Conservation (phyloP, 2,888 invertebrate species). For the Lomographa bimaculata region DNA sequence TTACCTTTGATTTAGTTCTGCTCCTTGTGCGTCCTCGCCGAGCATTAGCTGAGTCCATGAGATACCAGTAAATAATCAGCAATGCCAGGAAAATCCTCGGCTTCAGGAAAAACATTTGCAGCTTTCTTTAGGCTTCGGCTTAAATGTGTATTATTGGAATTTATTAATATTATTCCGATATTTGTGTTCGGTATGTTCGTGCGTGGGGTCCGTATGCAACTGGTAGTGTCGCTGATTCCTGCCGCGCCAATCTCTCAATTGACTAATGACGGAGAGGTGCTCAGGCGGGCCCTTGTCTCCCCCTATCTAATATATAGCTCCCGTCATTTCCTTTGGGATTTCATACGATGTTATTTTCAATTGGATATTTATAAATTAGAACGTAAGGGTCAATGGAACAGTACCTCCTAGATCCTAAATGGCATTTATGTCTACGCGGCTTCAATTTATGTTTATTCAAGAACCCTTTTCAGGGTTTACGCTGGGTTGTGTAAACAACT, state of each 20-base stretch:
- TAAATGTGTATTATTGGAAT: background rate
- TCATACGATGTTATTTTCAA: slow-evolving; percentile 48
- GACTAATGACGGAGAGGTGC: slow-evolving; percentile 71
- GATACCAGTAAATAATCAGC: slow-evolving; percentile 49
- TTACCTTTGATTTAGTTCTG: slow-evolving; percentile 89
- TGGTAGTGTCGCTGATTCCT: slow-evolving; percentile 52
- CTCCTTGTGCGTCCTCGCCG: slow-evolving; percentile 88
- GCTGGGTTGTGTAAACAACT: too few species aligned
- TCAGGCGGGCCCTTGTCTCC: slow-evolving; percentile 72
- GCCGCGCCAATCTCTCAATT: slow-evolving; percentile 73
- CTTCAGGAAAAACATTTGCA: slow-evolving; percentile 55
- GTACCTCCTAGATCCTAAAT: slow-evolving; percentile 11
- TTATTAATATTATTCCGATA: slow-evolving; percentile 7
- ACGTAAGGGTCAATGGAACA: slow-evolving; percentile 27
- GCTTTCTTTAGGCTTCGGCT: slow-evolving; percentile 1
- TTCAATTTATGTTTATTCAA: too few species aligned
- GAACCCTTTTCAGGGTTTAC: too few species aligned
- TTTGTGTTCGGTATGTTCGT: slow-evolving; percentile 43
- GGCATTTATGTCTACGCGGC: too few species aligned
- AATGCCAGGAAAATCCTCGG: slow-evolving; percentile 45
- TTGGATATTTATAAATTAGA: slow-evolving; percentile 26
- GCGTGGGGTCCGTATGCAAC: slow-evolving; percentile 52
- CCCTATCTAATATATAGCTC: slow-evolving; percentile 57
- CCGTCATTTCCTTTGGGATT: slow-evolving; percentile 68
- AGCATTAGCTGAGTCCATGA: slow-evolving; percentile 63